Percentiles rank a stretch among this genome's conserved stretches.
Evolutionary conservation across 2,888 invertebrate species (phyloP).

Genomic region (Caenorhabditis macrosperma): DNA sequence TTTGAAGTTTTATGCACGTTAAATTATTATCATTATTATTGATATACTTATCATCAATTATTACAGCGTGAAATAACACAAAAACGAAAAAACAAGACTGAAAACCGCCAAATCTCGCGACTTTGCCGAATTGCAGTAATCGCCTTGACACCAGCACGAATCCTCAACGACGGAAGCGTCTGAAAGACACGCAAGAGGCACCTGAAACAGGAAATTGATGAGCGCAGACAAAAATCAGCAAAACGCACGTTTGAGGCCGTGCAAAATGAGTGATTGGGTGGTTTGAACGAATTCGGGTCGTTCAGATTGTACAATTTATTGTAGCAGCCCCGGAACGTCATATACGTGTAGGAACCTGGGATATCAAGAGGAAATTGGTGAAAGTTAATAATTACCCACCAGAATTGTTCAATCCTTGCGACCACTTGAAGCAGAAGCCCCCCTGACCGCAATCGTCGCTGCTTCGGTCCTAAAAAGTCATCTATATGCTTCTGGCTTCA

Average conservation of each 20-base stretch:
- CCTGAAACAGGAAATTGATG: conserved; percentile 53
- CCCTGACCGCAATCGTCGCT: conserved; percentile 75
- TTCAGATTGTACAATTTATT: conserved; percentile 66
- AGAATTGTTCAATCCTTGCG: conserved; percentile 76
- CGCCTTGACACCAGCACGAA: conserved; percentile 70
- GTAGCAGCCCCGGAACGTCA: conserved; percentile 79
- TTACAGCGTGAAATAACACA: neutral
- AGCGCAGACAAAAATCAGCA: too few relatives aligned
- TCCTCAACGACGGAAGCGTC: conserved; percentile 65
- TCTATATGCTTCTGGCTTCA: neutral
- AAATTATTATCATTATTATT: too few relatives aligned
- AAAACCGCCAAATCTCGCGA: neutral
- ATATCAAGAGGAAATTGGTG: neutral
- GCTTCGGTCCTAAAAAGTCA: conserved; percentile 66
- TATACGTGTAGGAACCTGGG: conserved; percentile 70
- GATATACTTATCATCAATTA: too few relatives aligned
- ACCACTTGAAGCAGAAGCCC: conserved; percentile 77
- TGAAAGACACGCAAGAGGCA: conserved; percentile 62
- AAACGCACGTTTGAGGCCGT: conserved; percentile 61
- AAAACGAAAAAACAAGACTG: neutral
- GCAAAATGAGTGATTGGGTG: conserved; percentile 70
- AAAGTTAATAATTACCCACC: conserved; percentile 45
- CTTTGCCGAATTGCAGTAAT: conserved; percentile 62
- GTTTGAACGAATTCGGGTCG: conserved; percentile 62
- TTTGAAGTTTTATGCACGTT: too few relatives aligned